Conservation (phyloP, 2,888 invertebrate genomes). For the Eupeodes luniger region DNA sequence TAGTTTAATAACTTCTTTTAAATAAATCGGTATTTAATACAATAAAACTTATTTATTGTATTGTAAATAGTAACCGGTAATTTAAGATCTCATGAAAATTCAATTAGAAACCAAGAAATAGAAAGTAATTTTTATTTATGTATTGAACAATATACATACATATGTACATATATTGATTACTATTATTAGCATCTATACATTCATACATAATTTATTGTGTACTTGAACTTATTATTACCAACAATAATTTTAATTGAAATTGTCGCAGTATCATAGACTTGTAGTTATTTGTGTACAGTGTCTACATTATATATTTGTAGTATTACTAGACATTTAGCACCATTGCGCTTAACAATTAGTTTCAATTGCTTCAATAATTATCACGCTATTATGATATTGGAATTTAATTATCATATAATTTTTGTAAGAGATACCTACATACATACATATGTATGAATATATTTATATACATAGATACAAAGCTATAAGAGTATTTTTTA, state of each 20-base stretch:
- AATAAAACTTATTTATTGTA: too few species aligned
- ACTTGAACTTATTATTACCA: background rate
- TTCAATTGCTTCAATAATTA: slow-evolving; percentile 20
- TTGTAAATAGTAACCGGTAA: background rate
- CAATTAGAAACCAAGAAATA: background rate
- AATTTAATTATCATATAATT: slow-evolving; percentile 18
- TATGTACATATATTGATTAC: too few species aligned
- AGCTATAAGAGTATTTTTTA: too few species aligned
- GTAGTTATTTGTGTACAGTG: background rate
- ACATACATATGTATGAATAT: too few species aligned
- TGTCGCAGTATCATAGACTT: background rate
- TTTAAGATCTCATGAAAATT: background rate
- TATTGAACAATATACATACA: background rate
- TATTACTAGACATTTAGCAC: background rate
- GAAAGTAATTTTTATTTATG: background rate
- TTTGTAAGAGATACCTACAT: background rate
- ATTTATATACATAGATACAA: too few species aligned
- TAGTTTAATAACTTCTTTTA: too few species aligned
- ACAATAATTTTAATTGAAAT: slow-evolving; percentile 1
- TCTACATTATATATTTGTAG: too few species aligned
- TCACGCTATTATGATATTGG: slow-evolving; percentile 18
- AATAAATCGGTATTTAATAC: too few species aligned
- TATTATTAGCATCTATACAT: too few species aligned
- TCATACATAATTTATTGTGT: background rate
- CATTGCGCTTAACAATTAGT: background rate